Evolutionary conservation across 2,113 vertebrate species (phyloP), one percentile per base, ranked within the genome.

Genomic region (Microcebus lehilahytsara): DNA sequence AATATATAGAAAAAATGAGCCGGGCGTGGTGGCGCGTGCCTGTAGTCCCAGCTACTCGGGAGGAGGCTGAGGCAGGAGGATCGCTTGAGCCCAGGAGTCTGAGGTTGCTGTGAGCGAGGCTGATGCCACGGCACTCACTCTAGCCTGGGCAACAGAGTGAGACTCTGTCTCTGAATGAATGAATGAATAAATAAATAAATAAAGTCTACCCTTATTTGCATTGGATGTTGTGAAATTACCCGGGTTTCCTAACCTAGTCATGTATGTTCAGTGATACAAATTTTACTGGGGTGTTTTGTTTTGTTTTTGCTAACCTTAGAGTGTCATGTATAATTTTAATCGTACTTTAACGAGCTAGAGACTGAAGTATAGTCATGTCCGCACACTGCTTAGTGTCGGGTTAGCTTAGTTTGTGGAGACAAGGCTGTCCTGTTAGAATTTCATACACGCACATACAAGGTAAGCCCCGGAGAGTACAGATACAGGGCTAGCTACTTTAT

Each of bases 381-480:
- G 11, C 9, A 74, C 23, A 3, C 66, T 72, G 49, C 62, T 85
- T 81, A 90, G 23, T 85, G 19, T 89, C 37, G 56, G 37, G 17
- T 69, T 85, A 84, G 42, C 46, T 75, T 89, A 91, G 85, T 93
- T 95, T 93, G 60, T 93, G 5, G 78, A 78, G 56, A 74, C 13
- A 96, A 56, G 17, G 51, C 19, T 77, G 2, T 69, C 20, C 40
- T 64, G 37, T 46, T 78, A 84, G 91, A 69, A 84, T 93, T 89
- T 89, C 16, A 49, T 32, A 27, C 56, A 19, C 74, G 37, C 25
- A 20, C 37, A 23, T 58, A 3, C 49, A 69, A 12, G 88, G 30
- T 66, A 75, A 89, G 22, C 37, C 56, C 42, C 69, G 7, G 42
- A 71, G 49, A 72, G 42, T 51, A 79, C 27, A 91, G 64, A 22